Percentiles rank a stretch among this genome's conserved stretches.
These are phyloP conservation scores for Mesoligia furuncula DNA, from an alignment of 2,888 invertebrate species.

Conservation along the genomic window DNA sequence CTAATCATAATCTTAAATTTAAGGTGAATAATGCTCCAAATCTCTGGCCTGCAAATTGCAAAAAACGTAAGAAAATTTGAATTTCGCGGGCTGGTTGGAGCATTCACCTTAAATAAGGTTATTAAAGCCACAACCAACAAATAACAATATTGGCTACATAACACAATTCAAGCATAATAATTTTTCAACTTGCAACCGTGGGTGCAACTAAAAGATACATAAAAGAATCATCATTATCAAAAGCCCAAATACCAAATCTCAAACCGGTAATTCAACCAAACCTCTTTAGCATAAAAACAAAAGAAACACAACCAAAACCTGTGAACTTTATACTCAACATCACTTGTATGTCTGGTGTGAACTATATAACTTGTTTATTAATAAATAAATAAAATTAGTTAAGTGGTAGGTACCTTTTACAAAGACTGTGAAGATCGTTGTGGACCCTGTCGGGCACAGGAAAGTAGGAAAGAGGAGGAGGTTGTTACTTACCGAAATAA, in stretches of 20 bases:
- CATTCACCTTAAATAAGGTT: too few relatives aligned
- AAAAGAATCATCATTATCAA: neutral
- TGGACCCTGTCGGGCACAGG: neutral
- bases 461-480: neutral
- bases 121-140: too few relatives aligned
- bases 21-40: too few relatives aligned
- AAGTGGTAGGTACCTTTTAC: neutral
- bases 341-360: neutral
- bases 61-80: too few relatives aligned
- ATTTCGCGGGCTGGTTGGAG: too few relatives aligned
- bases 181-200: too few relatives aligned
- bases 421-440: neutral
- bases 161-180: too few relatives aligned
- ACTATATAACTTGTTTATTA: neutral
- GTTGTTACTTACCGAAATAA: slow-evolving; percentile 36
- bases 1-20: too few relatives aligned
- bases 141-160: too few relatives aligned
- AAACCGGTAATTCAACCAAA: neutral
- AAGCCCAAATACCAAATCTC: neutral
- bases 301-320: neutral
- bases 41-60: too few relatives aligned
- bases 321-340: too few relatives aligned
- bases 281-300: neutral
- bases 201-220: too few relatives aligned
- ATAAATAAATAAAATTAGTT: neutral